These are phyloP conservation scores for Tillus elongatus DNA, from an alignment of 2,888 invertebrate species.

Conservation along the genomic window DNA sequence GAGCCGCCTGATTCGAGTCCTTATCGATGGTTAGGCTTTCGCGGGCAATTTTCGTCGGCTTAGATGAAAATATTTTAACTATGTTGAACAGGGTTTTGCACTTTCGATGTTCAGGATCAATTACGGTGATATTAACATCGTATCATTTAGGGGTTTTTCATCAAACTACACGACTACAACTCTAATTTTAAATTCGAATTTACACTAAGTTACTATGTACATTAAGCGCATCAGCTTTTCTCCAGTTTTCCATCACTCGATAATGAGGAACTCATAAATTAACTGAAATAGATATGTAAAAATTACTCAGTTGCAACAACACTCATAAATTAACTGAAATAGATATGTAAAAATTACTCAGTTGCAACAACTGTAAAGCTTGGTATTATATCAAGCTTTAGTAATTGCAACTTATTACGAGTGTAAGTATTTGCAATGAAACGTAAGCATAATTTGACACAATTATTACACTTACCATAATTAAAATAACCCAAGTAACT, in stretches of 20 bases:
- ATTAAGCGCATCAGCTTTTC: constrained; percentile 12
- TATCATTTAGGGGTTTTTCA: no score
- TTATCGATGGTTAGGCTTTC: constrained; percentile 37
- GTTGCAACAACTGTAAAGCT: no score
- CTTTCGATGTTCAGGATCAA: background rate
- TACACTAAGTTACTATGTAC: constrained; percentile 13
- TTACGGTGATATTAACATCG: no score
- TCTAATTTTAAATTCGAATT: no score
- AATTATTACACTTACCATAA: no score
- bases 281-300: background rate
- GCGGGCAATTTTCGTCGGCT: constrained; percentile 34
- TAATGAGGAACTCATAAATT: background rate
- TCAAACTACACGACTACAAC: no score
- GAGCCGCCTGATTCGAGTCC: constrained; percentile 22
- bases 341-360: background rate
- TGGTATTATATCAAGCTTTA: no score
- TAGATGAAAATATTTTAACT: constrained; percentile 34
- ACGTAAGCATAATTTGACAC: no score
- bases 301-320: no score
- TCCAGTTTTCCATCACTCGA: background rate
- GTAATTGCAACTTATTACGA: no score
- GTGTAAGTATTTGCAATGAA: no score
- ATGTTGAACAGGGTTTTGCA: constrained; percentile 33
- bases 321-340: background rate
- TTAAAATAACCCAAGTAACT: no score